phyloP scores from a whole-genome alignment of 2,888 invertebrate species.

The Neoascia interrupta region DNA sequence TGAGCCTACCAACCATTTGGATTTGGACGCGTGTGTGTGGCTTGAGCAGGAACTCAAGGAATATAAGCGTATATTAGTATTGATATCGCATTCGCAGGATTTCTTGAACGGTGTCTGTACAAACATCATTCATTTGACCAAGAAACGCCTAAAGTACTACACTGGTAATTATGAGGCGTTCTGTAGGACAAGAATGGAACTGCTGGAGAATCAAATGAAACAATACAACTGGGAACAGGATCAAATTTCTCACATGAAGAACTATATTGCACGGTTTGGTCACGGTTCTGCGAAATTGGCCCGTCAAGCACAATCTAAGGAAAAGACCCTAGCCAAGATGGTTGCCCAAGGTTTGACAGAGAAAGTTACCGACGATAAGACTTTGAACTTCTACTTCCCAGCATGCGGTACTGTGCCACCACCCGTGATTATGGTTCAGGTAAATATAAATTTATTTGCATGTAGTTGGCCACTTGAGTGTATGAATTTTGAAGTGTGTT shows the following conservation, averaged over 20 bases:
- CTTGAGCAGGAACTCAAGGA: conserved; percentile 98
- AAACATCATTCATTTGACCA: conserved; percentile 97
- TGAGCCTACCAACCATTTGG: conserved; percentile 99
- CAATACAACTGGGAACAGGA: conserved; percentile 99
- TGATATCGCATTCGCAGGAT: conserved; percentile 99
- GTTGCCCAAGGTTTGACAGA: conserved; percentile 98
- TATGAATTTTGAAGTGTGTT: too few species aligned
- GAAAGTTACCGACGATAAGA: conserved; percentile 94
- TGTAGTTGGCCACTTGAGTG: too few species aligned
- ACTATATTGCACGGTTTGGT: conserved; percentile 99
- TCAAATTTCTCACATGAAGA: conserved; percentile 99
- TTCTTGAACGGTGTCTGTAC: conserved; percentile 98
- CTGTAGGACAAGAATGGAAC: conserved; percentile 93
- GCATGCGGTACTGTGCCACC: conserved; percentile 97
- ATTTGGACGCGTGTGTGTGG: conserved; percentile 99
- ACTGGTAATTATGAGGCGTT: conserved; percentile 99
- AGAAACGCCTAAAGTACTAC: conserved; percentile 95
- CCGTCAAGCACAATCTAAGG: conserved; percentile 99
- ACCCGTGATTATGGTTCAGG: conserved; percentile 99
- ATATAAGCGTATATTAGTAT: conserved; percentile 97
- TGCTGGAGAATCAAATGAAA: conserved; percentile 99
- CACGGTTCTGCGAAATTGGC: conserved; percentile 99
- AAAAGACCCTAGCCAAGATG: conserved; percentile 99
- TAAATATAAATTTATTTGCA: too few species aligned
- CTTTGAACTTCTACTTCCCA: conserved; percentile 96